phyloP scores from a whole-genome alignment of 1,140 invertebrate species.

The Plectus sambesii region DNA sequence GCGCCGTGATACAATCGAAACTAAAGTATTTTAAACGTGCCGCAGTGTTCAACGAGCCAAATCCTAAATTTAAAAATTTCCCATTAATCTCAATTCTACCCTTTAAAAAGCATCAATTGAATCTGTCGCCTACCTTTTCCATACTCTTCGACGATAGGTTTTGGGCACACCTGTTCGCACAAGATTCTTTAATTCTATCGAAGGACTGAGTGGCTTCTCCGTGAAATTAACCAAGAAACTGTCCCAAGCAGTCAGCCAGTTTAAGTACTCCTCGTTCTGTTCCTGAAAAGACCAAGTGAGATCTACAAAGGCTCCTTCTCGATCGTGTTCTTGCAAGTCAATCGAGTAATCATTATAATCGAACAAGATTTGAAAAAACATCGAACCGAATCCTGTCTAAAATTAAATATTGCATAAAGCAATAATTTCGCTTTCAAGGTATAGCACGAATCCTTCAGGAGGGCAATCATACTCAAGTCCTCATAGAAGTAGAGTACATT shows the following conservation, averaged over 20 bases:
- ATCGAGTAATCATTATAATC: no score
- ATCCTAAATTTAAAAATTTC: slow-evolving; percentile 6
- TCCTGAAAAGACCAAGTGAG: slow-evolving; percentile 24
- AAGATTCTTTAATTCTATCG: slow-evolving; percentile 20
- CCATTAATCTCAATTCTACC: background rate
- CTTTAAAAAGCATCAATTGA: no score
- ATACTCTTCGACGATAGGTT: slow-evolving; percentile 22
- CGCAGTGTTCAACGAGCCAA: slow-evolving; percentile 6
- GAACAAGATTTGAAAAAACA: background rate
- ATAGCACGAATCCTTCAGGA: no score
- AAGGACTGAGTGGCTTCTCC: slow-evolving; percentile 12
- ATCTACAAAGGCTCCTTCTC: no score
- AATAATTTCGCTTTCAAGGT: slow-evolving; percentile 15
- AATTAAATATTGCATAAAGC: slow-evolving; percentile 6
- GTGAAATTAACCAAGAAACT: slow-evolving; percentile 24
- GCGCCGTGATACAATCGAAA: slow-evolving; percentile 16
- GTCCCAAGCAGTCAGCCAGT: slow-evolving; percentile 27
- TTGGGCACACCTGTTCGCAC: slow-evolving; percentile 24
- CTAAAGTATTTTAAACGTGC: slow-evolving; percentile 14
- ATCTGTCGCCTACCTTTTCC: slow-evolving; percentile 28
- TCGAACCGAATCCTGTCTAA: slow-evolving; percentile 2
- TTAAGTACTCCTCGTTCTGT: slow-evolving; percentile 24
- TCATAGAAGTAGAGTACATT: no score
- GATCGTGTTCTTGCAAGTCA: no score
- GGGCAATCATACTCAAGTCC: no score